Percentiles rank a stretch among this genome's conserved stretches.
Conservation (phyloP, 2,113 vertebrate species). For the Axis porcinus region DNA sequence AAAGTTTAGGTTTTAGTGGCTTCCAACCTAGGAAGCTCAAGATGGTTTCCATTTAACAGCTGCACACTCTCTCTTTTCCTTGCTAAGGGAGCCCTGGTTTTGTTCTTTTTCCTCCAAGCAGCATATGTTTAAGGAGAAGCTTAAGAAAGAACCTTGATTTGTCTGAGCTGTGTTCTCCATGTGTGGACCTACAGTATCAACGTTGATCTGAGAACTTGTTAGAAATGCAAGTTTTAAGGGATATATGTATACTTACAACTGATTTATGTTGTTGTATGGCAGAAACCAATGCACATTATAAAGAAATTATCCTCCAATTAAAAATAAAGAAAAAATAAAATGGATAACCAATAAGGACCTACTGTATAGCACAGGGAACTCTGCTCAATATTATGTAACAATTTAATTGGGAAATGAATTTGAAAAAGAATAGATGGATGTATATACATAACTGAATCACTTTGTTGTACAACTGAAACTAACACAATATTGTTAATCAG, state of each 20-base stretch:
- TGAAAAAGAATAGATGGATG: background rate
- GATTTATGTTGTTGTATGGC: background rate
- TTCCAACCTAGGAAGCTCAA: background rate
- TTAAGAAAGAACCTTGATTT: background rate
- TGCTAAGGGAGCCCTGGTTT: background rate
- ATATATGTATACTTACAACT: background rate
- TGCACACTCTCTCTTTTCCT: background rate
- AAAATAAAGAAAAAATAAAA: background rate
- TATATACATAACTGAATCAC: background rate
- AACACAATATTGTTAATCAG: background rate
- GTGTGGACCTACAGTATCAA: background rate
- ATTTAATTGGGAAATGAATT: background rate
- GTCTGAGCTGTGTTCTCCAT: background rate
- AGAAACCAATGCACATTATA: background rate
- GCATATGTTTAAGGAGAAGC: background rate
- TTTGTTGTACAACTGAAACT: background rate
- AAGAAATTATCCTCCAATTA: background rate
- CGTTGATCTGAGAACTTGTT: background rate
- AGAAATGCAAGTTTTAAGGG: background rate
- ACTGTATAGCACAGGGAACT: background rate
- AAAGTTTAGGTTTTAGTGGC: background rate
- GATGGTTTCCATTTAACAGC: background rate
- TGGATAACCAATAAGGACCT: background rate
- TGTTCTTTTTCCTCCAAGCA: background rate
- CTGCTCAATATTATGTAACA: background rate